Conservation (phyloP, 2,888 invertebrate genomes). For the Pterostichus madidus region DNA sequence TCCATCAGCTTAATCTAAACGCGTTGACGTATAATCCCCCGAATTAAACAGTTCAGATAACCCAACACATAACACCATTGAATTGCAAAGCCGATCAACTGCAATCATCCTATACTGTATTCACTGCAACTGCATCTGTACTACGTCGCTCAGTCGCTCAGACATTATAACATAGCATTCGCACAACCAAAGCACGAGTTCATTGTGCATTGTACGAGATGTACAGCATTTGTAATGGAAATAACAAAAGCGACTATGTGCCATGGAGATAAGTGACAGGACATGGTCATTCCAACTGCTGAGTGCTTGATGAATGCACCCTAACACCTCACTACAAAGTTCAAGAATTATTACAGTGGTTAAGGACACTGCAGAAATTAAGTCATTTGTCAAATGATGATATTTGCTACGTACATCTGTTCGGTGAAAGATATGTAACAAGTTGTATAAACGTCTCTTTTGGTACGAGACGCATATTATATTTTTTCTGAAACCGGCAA, state of each 20-base stretch:
- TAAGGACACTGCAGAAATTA: not conserved
- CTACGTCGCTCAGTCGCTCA: not conserved
- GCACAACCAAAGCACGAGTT: constrained; percentile 4
- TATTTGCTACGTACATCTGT: too few relatives aligned
- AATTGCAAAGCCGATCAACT: constrained; percentile 49
- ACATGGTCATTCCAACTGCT: constrained; percentile 12
- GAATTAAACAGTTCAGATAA: constrained; percentile 52
- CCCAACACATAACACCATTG: constrained; percentile 26
- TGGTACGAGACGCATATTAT: too few relatives aligned
- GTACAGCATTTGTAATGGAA: constrained; percentile 10
- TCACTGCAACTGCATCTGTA: not conserved
- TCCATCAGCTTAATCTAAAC: constrained; percentile 50
- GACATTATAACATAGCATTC: not conserved
- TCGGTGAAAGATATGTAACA: too few relatives aligned
- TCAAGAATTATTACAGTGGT: constrained; percentile 22
- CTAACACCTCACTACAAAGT: not conserved
- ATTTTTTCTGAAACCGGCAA: too few relatives aligned
- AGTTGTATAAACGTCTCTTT: too few relatives aligned
- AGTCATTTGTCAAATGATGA: not conserved
- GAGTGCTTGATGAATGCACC: constrained; percentile 1
- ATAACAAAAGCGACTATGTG: constrained; percentile 27
- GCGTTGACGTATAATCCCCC: constrained; percentile 38
- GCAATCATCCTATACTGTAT: constrained; percentile 21
- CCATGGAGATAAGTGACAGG: constrained; percentile 37
- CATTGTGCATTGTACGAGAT: constrained; percentile 38